A percentile compares a stretch with the other conserved stretches of the same genome.
These are phyloP conservation scores for Rhabdornis inornatus DNA, from an alignment of 2,113 vertebrate species.

Conservation along the genomic window DNA sequence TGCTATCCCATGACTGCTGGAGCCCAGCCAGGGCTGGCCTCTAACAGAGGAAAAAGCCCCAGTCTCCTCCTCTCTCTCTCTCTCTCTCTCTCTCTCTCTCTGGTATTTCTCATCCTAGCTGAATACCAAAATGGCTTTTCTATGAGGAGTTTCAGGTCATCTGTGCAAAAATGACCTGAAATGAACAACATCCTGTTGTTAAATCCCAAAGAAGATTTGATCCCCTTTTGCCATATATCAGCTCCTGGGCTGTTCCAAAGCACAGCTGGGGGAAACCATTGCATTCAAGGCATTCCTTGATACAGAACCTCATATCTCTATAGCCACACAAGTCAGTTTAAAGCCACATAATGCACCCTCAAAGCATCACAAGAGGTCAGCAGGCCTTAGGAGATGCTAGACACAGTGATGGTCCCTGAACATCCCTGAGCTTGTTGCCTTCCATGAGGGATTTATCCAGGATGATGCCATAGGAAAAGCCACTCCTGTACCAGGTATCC, in stretches of 20 bases:
- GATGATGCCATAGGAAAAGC: background rate
- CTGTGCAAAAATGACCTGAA: background rate
- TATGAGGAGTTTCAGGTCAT: background rate
- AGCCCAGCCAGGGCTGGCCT: background rate
- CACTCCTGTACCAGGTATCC: background rate
- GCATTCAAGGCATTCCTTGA: accelerated
- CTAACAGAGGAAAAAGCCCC: background rate
- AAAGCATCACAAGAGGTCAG: background rate
- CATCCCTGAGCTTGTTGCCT: background rate
- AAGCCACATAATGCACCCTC: background rate
- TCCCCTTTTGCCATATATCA: background rate
- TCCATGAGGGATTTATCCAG: background rate
- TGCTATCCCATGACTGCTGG: background rate
- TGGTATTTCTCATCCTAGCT: background rate
- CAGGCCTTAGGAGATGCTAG: background rate
- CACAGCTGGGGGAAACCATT: background rate
- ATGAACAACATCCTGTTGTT: background rate
- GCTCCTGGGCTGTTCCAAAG: background rate
- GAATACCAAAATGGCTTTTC: background rate
- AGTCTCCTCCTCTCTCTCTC: background rate
- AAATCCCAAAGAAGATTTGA: background rate
- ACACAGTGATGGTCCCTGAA: no score
- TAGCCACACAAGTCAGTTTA: background rate
- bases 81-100: background rate
- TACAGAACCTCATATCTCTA: accelerated